Percentiles rank a stretch among this genome's conserved stretches.
phyloP scores from a whole-genome alignment of 1,140 invertebrate species.

The Drosophila guanche region DNA sequence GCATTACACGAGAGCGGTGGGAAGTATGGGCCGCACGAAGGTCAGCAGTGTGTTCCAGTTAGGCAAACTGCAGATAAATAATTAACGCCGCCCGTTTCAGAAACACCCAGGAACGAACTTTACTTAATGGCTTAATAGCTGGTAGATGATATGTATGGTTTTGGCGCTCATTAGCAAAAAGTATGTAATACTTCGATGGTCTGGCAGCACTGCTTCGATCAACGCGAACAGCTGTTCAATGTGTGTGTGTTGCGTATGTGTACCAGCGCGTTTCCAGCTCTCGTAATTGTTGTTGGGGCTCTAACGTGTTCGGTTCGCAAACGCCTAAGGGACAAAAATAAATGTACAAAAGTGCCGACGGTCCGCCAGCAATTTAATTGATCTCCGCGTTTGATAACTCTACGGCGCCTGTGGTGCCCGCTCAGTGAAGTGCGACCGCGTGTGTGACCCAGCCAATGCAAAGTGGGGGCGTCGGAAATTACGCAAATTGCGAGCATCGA shows the following conservation, averaged over 20 bases:
- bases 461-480: slow-evolving; percentile 3
- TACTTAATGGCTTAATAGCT: no score
- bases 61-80: slow-evolving; percentile 46
- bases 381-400: background rate
- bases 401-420: slow-evolving; percentile 25
- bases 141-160: no score
- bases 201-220: slow-evolving; percentile 28
- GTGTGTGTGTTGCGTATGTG: background rate
- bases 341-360: slow-evolving; percentile 47
- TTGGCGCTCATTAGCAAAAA: no score
- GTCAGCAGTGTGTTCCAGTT: slow-evolving; percentile 47
- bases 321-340: slow-evolving; percentile 29
- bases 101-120: no score
- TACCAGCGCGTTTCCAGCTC: slow-evolving; percentile 36
- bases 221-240: slow-evolving; percentile 27
- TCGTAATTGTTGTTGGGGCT: slow-evolving; percentile 52
- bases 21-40: slow-evolving; percentile 49
- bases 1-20: slow-evolving; percentile 54
- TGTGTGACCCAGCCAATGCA: background rate
- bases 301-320: slow-evolving; percentile 60
- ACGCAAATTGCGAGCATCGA: slow-evolving; percentile 2
- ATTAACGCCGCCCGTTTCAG: slow-evolving; percentile 10
- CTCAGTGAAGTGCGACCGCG: background rate
- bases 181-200: background rate
- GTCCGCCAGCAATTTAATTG: slow-evolving; percentile 1